Evolutionary conservation across 2,797 vertebrate genomes (phyloP).

Genomic region (Harpagifer antarcticus): DNA sequence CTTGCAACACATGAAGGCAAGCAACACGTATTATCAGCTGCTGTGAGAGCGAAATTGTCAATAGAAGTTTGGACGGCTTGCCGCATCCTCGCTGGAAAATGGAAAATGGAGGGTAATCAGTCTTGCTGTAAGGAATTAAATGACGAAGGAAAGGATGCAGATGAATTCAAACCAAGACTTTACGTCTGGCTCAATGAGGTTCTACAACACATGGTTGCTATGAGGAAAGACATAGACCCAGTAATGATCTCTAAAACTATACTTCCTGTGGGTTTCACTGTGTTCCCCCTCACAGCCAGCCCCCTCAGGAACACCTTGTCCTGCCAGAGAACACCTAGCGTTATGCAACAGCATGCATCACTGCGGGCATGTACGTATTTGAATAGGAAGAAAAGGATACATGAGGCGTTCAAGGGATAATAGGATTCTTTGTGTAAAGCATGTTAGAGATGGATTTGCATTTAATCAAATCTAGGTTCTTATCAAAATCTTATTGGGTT

Average conservation of each 20-base stretch:
- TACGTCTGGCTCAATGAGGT: constrained; percentile 40
- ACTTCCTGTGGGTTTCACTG: constrained; percentile 7
- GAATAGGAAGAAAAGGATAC: constrained; percentile 6
- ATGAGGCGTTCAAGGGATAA: constrained; percentile 2
- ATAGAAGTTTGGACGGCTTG: not conserved
- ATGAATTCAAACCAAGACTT: constrained; percentile 49
- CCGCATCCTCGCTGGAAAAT: constrained; percentile 36
- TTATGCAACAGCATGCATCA: constrained; percentile 59
- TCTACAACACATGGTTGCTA: constrained; percentile 9
- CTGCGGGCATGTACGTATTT: not conserved
- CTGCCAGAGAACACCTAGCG: constrained; percentile 70
- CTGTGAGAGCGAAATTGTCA: too few species aligned
- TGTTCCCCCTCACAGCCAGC: constrained; percentile 1
- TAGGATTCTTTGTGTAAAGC: not conserved
- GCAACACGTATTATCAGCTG: not conserved
- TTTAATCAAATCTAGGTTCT: not conserved
- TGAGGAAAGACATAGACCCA: constrained; percentile 17
- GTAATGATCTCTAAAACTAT: constrained; percentile 12
- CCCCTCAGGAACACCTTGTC: constrained; percentile 62
- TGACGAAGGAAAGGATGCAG: constrained; percentile 27
- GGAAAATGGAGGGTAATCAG: constrained; percentile 42
- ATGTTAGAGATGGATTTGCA: not conserved
- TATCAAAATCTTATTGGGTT: not conserved
- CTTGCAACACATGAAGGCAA: not conserved
- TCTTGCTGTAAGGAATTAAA: constrained; percentile 20